A percentile compares a stretch with the other conserved stretches of the same genome.
Evolutionary conservation across 1,140 invertebrate genomes (phyloP).

Genomic region (Battus philenor): DNA sequence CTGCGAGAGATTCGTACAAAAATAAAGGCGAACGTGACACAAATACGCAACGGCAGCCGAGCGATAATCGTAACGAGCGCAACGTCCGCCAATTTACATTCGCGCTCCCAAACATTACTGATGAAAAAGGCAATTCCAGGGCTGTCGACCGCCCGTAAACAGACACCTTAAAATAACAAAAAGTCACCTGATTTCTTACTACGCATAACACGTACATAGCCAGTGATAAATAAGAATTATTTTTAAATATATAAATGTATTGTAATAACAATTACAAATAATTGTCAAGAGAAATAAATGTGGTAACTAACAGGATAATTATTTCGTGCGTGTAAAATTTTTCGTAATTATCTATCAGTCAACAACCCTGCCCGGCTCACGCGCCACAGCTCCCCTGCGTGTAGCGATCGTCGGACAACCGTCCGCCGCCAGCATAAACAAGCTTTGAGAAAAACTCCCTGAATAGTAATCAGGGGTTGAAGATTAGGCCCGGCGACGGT

Average conservation of each 20-base stretch:
- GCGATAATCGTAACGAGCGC: constrained; percentile 30
- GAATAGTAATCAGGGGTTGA: constrained; percentile 51
- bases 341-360: no score
- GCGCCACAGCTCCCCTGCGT: constrained; percentile 11
- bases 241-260: no score
- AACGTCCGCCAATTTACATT: constrained; percentile 39
- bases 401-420: constrained; percentile 4
- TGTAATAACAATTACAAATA: no score
- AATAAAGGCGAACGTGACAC: constrained; percentile 8
- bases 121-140: constrained; percentile 1
- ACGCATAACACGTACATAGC: constrained; percentile 18
- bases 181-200: not conserved
- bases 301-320: no score
- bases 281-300: no score
- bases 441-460: constrained; percentile 36
- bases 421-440: constrained; percentile 27
- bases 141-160: constrained; percentile 20
- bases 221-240: no score
- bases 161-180: constrained; percentile 26
- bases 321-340: no score
- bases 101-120: constrained; percentile 19
- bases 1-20: constrained; percentile 1
- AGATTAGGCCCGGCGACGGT: constrained; percentile 36
- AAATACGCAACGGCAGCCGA: constrained; percentile 14
- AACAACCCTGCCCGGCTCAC: constrained; percentile 1